These are phyloP conservation scores for Drosophila subpulchrella DNA, from an alignment of 1,140 invertebrate genomes.

Conservation along the genomic window DNA sequence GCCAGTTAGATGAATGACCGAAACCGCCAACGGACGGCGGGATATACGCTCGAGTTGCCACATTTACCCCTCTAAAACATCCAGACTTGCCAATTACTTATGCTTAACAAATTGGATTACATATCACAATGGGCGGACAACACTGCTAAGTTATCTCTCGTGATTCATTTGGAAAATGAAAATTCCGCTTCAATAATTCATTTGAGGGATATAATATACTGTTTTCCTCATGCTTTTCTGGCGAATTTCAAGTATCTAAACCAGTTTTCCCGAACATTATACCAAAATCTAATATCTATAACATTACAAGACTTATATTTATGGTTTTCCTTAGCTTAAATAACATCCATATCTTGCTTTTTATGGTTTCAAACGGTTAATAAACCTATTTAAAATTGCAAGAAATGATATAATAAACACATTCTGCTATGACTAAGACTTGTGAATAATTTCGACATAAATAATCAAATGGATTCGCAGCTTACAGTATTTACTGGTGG, in stretches of 20 bases:
- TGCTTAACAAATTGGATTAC: conserved; percentile 53
- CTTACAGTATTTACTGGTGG: conserved; percentile 10
- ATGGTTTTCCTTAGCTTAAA: no score
- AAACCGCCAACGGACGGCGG: conserved; percentile 25
- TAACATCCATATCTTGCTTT: no score
- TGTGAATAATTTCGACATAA: not conserved
- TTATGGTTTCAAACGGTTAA: no score
- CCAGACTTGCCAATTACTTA: conserved; percentile 51
- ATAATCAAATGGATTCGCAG: not conserved
- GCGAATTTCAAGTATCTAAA: not conserved
- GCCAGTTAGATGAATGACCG: conserved; percentile 42
- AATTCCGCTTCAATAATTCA: conserved; percentile 26
- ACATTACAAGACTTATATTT: no score
- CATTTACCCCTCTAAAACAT: conserved; percentile 13
- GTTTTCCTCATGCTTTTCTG: not conserved
- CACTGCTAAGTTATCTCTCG: conserved; percentile 20
- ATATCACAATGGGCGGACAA: conserved; percentile 20
- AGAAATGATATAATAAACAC: not conserved
- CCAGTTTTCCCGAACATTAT: no score
- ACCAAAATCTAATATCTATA: no score
- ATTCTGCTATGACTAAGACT: not conserved
- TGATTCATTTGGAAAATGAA: conserved; percentile 37
- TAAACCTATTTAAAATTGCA: not conserved
- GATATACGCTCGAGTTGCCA: conserved; percentile 43
- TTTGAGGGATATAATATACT: not conserved